Base-by-base conservation (phyloP, 23 tunicate genomes). In the Halocynthia roretzi region DNA sequence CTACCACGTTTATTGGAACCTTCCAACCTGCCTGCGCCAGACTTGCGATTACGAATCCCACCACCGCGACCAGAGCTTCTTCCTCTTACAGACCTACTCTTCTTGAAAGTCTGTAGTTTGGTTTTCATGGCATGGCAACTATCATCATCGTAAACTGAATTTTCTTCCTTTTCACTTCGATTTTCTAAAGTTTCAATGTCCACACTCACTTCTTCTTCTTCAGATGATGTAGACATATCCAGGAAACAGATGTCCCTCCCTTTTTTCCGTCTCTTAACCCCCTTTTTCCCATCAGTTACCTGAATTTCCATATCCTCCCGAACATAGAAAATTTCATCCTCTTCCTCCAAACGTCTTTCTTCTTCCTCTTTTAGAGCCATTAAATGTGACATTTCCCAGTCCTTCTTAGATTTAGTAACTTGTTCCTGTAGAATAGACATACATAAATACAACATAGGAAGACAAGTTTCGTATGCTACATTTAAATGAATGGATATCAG, bases 311-410 rank as follows among this genome's bases (percentile, higher is more conserved):
- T 69, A 54, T 83, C 98, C 50, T 86, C 92, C 68, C 87, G 49
- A 7, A 85, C 81, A 87, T 92, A 92, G 75, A 92, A 92, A 54
- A 92, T 92, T 76, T 92, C 98, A 61, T 92, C 98, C 53, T 83
- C 98, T 68, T 86, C 98, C 51, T 83, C 86, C 81, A 82, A 71
- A 53, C 91, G 68, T 54, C 84, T 64, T 74, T 92, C 98, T 68
- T 92, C 92, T 60, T 92, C 92, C 55, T 92, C 92, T 70, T 92
- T 92, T 52, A 92, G 80, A 23, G 84, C 85, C 84, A 92, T 75
- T 68, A 92, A 66, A 58, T 92, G 98, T 12, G 80, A 71, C 52
- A 92, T 71, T 82, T 92, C 85, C 98, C 98, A 92, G 18, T 92
- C 92, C 73, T 86, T 81, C 84, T 92, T 92, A 5, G 98, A 83